These are phyloP conservation scores for Nemoura dubitans DNA, from an alignment of 2,888 invertebrate species.

Conservation along the genomic window DNA sequence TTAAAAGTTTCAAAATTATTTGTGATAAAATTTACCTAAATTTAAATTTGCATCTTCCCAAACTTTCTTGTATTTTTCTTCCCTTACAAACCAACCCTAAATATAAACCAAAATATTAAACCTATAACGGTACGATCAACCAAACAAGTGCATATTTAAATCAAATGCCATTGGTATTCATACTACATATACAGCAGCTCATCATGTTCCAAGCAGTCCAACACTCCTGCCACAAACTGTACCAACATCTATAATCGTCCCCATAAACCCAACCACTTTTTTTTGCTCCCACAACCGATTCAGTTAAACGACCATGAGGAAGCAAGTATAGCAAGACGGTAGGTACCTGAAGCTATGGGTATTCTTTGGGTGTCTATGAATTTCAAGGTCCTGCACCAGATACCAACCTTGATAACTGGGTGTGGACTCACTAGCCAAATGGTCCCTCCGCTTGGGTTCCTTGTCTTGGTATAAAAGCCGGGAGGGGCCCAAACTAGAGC, in stretches of 20 bases:
- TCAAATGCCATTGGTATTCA: too few relatives aligned
- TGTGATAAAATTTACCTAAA: too few relatives aligned
- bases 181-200: too few relatives aligned
- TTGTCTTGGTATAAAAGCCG: background rate
- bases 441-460: background rate
- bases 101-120: too few relatives aligned
- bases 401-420: constrained; percentile 47
- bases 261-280: background rate
- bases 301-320: constrained; percentile 17
- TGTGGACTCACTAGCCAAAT: constrained; percentile 41
- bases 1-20: too few relatives aligned
- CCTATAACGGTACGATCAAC: too few relatives aligned
- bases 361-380: background rate
- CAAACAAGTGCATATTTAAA: too few relatives aligned
- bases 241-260: background rate
- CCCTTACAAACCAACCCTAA: too few relatives aligned
- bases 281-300: background rate
- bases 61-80: too few relatives aligned
- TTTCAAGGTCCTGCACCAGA: constrained; percentile 25
- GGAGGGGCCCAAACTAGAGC: constrained; percentile 10
- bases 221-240: background rate
- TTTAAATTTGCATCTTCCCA: too few relatives aligned
- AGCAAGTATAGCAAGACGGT: background rate
- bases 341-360: background rate
- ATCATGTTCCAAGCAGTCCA: background rate